A percentile compares a stretch with the other conserved stretches of the same genome.
Evolutionary conservation across 2,797 vertebrate genomes (phyloP).

Genomic region (Acrossocheilus wenchowensis): DNA sequence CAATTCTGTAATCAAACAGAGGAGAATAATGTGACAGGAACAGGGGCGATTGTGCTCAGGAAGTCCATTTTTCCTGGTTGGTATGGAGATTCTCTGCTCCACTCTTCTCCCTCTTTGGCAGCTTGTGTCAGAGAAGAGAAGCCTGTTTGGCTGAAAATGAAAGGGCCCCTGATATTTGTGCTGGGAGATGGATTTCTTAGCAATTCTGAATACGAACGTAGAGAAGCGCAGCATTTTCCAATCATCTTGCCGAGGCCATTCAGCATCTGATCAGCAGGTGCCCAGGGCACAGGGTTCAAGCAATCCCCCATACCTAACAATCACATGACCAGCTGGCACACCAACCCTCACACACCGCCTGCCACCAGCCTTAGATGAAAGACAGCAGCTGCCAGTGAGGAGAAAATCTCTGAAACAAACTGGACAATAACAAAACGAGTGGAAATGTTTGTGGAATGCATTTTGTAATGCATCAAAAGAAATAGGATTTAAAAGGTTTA

Average conservation of each 20-base stretch:
- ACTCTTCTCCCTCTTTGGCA: constrained; percentile 42
- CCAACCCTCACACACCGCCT: constrained; percentile 30
- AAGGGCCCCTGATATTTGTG: constrained; percentile 66
- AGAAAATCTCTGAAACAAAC: constrained; percentile 1
- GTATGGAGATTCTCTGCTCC: constrained; percentile 38
- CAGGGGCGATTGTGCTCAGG: constrained; percentile 23
- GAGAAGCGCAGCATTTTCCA: constrained; percentile 52
- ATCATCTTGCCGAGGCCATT: constrained; percentile 51
- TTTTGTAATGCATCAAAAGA: not conserved
- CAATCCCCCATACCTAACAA: constrained; percentile 57
- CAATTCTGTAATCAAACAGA: constrained; percentile 49
- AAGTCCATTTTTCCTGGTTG: constrained; percentile 31
- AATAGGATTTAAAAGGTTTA: not conserved
- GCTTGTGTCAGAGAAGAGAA: constrained; percentile 47
- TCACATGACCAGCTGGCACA: constrained; percentile 59
- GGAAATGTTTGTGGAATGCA: not conserved
- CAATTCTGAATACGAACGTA: constrained; percentile 50
- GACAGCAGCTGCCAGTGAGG: constrained; percentile 24
- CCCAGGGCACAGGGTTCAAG: constrained; percentile 43
- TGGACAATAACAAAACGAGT: constrained; percentile 13
- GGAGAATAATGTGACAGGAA: constrained; percentile 39
- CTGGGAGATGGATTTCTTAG: constrained; percentile 62
- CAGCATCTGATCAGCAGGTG: constrained; percentile 60
- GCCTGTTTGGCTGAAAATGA: constrained; percentile 62
- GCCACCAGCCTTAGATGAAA: constrained; percentile 42